Base-by-base conservation (phyloP, 2,888 invertebrate genomes). In the Lasioglossum oenotherae region DNA sequence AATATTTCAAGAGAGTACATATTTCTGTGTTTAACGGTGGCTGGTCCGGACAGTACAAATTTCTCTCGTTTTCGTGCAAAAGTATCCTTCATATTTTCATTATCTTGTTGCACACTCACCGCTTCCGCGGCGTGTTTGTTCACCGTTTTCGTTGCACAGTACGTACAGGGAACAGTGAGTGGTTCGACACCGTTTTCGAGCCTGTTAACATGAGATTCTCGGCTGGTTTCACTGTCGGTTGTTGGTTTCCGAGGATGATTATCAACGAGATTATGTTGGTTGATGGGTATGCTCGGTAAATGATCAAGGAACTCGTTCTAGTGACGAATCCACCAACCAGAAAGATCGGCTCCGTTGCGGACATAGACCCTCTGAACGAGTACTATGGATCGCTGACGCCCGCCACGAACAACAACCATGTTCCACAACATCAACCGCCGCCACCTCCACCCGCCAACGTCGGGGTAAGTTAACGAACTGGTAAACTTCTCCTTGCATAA, bases 331-430 rank as follows among this genome's bases (percentile, higher is more conserved):
- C 95, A 87, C 95, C 96, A 78, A 95, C 96, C 78, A 96, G 98
- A 88, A 96, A 97, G 93, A 98, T 98, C 93, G 98, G 98, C 4
- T 98, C 98, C n/a, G 98, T 99, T 88, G 97, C 98, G 49, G 99
- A 99, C 95, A 97, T 99, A 94, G 99, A 99, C 95, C 99, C 99
- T 2, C 96, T 99, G 79, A 99, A 98, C 95, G 98, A 98, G 88
- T 97, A 98, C 93, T 98, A 98, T 94, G 98, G 98, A 75, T 97
- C 98, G 35, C 93, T 97, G 87, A 96, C 95, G 89, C 95, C 95
- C 78, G 93, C 94, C 93, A 95, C 93, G 91, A 95, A 95, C 92
- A 96, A 93, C 82, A 95, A 95, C 89, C 93, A 94, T 81, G 93
- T 94, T 76, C 92, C 93, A 67, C 94, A 94, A 76, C 93, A 93